A percentile compares a stretch with the other conserved stretches of the same genome.
phyloP scores from a whole-genome alignment of 2,888 invertebrate genomes.

The Phyllotreta striolata region DNA sequence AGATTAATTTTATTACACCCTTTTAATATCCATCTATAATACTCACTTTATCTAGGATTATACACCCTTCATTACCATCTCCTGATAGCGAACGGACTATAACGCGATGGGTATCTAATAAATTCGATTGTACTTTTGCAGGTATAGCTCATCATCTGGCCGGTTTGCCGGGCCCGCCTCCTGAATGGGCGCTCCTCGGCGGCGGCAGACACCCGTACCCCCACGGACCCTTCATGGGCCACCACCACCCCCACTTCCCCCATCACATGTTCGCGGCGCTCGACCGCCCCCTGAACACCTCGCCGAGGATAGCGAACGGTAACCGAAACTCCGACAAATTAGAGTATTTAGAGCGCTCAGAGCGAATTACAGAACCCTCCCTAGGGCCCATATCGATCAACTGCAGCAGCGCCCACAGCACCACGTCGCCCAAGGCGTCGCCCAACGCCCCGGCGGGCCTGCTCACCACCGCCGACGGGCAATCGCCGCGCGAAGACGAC shows the following conservation, averaged over 20 bases:
- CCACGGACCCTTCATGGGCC: constrained; percentile 64
- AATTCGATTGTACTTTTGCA: too few relatives aligned
- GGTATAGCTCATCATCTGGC: constrained; percentile 80
- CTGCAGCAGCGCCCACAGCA: constrained; percentile 71
- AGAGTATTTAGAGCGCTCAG: neutral
- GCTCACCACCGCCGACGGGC: constrained; percentile 62
- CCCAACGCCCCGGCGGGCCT: constrained; percentile 60
- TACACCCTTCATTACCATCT: too few relatives aligned
- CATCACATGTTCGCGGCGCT: constrained; percentile 62
- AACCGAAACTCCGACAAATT: constrained; percentile 48
- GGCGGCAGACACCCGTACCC: constrained; percentile 63
- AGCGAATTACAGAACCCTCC: constrained; percentile 54
- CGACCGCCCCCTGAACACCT: constrained; percentile 66
- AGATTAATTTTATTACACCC: too few relatives aligned
- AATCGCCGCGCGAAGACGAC: constrained; percentile 56
- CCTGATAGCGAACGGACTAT: too few relatives aligned
- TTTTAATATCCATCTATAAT: too few relatives aligned
- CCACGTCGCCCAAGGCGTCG: constrained; percentile 74
- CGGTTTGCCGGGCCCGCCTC: constrained; percentile 73
- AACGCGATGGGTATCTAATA: neutral
- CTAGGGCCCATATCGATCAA: constrained; percentile 61
- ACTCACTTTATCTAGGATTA: too few relatives aligned
- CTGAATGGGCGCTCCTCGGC: constrained; percentile 65
- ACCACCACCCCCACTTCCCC: constrained; percentile 63
- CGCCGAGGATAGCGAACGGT: constrained; percentile 64